Evolutionary conservation across 1,140 invertebrate genomes (phyloP), one percentile per base, ranked within the genome.

Genomic region (Pseudoatta argentina): DNA sequence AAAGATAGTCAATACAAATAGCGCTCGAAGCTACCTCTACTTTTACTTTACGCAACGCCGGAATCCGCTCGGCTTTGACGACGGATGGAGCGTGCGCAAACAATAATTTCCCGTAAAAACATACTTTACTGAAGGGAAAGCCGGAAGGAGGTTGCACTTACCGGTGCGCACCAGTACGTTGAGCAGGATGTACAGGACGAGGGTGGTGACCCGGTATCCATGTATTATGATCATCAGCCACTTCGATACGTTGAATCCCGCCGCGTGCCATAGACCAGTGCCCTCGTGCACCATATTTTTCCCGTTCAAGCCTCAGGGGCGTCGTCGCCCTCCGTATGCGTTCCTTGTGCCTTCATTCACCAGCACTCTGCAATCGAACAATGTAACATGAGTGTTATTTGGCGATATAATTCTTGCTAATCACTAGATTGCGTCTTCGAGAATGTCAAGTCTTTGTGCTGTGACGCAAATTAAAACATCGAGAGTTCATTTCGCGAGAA

Each of bases 161-260:
- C 92, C 91, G 63, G 92, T 92, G 87, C 89, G 89, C 86, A 91
- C 88, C 86, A 91, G 77, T 73, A 93, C 88, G 88, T 93, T 93
- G 61, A 93, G 88, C 21, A 93, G 87, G 83, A 93, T 79, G 53
- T 89, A 93, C 64, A 93, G 87, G 30, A 92, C 69, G 59, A 93
- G 83, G 71, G 83, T 90, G 86, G 89, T 91, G 66, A 88, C 87
- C 63, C 86, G 88, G 82, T 92, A 92, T 79, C 91, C 91, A 81
- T 92, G 91, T 88, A 92, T 91, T 90, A 92, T 87, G 81, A 92
- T 91, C 89, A 92, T 92, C 87, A 91, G 88, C 91, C 91, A 92
- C 85, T 88, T 91, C 67, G 90, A 92, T 81, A 88, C 79, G 76
- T 78, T 90, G 88, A 87, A 92, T 89, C 89, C 90, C 73, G 90